Conservation (phyloP, 2,797 vertebrate genomes). For the Margarornis squamiger region DNA sequence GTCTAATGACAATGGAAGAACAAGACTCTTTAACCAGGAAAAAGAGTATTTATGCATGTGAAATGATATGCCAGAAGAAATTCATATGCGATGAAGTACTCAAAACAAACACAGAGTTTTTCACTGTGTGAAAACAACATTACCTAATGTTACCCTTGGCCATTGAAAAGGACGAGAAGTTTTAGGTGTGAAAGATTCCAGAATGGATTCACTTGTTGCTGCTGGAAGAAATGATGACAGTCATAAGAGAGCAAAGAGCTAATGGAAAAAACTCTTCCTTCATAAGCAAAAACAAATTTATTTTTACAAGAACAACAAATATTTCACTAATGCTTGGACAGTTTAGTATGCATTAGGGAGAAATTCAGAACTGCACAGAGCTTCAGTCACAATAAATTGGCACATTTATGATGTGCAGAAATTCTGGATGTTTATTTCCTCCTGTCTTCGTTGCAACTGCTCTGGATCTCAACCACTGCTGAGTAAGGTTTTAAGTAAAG, state of each 20-base stretch:
- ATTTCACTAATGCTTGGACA: neutral
- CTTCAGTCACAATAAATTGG: neutral
- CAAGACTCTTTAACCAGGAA: constrained; percentile 10
- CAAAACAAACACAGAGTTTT: constrained; percentile 59
- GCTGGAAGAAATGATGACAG: constrained; percentile 78
- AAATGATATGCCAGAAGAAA: constrained; percentile 58
- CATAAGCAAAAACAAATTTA: constrained; percentile 6
- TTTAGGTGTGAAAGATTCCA: constrained; percentile 79
- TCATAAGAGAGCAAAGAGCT: constrained; percentile 51
- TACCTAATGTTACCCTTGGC: constrained; percentile 82
- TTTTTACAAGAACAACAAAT: constrained; percentile 2
- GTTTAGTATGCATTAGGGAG: constrained; percentile 22
- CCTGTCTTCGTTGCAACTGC: neutral
- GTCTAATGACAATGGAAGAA: neutral
- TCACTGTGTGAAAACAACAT: constrained; percentile 71
- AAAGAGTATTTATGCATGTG: constrained; percentile 46
- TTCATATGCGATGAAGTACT: constrained; percentile 46
- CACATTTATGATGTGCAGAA: neutral
- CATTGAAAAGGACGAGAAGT: constrained; percentile 75
- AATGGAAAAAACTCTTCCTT: constrained; percentile 53
- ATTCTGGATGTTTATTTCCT: neutral
- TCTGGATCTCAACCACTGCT: neutral
- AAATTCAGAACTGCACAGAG: constrained; percentile 7
- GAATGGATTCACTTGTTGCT: constrained; percentile 75
- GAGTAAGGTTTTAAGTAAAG: neutral